A percentile compares a stretch with the other conserved stretches of the same genome.
These are phyloP conservation scores for Hipparchia semele DNA, from an alignment of 2,888 invertebrate species.

Conservation along the genomic window DNA sequence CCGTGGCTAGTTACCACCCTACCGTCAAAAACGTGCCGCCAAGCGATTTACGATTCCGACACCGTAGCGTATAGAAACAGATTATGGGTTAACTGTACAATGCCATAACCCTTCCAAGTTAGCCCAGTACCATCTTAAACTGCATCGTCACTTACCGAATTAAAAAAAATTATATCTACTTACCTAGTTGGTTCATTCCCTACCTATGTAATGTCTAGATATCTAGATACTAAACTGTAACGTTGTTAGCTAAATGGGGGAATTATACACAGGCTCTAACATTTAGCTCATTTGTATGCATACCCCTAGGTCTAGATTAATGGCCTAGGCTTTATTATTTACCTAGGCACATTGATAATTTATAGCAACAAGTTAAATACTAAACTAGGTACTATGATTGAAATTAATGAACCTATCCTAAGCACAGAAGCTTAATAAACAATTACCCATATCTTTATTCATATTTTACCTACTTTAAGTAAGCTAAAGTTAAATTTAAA, in stretches of 20 bases:
- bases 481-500: not conserved
- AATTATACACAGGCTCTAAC: slow-evolving; percentile 4
- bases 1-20: too few relatives aligned
- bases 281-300: slow-evolving; percentile 4
- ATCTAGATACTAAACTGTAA: not conserved
- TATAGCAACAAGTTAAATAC: not conserved
- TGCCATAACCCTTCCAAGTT: too few relatives aligned
- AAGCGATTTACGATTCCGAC: too few relatives aligned
- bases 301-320: slow-evolving; percentile 38
- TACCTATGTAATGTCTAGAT: not conserved
- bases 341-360: slow-evolving; percentile 7
- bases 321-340: slow-evolving; percentile 22
- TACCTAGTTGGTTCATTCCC: not conserved
- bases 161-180: too few relatives aligned
- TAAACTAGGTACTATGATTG: not conserved
- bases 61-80: too few relatives aligned
- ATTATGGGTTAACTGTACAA: too few relatives aligned
- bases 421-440: not conserved
- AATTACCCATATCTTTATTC: not conserved
- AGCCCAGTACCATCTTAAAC: too few relatives aligned
- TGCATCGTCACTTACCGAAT: too few relatives aligned
- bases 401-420: not conserved
- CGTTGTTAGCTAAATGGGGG: not conserved
- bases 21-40: too few relatives aligned
- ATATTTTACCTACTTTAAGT: not conserved